Conservation (phyloP, 2,888 invertebrate species). For the Rhamphomyia laevipes region DNA sequence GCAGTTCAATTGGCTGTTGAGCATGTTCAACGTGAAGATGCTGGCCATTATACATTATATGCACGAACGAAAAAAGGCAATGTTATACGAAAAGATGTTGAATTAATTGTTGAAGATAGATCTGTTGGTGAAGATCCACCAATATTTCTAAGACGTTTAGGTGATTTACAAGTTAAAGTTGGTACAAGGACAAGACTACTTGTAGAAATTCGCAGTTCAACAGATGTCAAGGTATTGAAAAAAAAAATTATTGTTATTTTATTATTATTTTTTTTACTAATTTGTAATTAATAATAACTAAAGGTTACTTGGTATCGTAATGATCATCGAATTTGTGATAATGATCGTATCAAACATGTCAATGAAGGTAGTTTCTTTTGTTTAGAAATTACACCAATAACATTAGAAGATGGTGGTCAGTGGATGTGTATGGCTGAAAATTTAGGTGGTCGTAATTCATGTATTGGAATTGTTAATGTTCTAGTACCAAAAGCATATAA, state of each 20-base stretch:
- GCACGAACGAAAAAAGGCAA: constrained; percentile 47
- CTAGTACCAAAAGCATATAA: constrained; percentile 82
- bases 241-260: constrained; percentile 3
- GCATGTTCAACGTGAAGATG: constrained; percentile 56
- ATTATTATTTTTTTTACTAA: background rate
- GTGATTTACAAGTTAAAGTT: constrained; percentile 80
- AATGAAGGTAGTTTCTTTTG: constrained; percentile 81
- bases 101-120: constrained; percentile 46
- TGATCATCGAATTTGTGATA: constrained; percentile 60
- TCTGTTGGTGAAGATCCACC: constrained; percentile 62
- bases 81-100: constrained; percentile 41
- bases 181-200: constrained; percentile 76
- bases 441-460: constrained; percentile 58
- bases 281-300: background rate
- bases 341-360: constrained; percentile 61
- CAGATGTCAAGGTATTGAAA: constrained; percentile 59
- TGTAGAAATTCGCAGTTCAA: constrained; percentile 69
- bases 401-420: constrained; percentile 68
- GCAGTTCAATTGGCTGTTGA: constrained; percentile 65
- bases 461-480: constrained; percentile 65
- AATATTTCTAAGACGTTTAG: constrained; percentile 68
- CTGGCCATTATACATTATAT: constrained; percentile 63
- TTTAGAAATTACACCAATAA: constrained; percentile 70
- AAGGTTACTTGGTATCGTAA: constrained; percentile 84
- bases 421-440: constrained; percentile 81